Evolutionary conservation across 2,113 vertebrate species (phyloP).

Genomic region (Cryptomyrus ogoouensis): DNA sequence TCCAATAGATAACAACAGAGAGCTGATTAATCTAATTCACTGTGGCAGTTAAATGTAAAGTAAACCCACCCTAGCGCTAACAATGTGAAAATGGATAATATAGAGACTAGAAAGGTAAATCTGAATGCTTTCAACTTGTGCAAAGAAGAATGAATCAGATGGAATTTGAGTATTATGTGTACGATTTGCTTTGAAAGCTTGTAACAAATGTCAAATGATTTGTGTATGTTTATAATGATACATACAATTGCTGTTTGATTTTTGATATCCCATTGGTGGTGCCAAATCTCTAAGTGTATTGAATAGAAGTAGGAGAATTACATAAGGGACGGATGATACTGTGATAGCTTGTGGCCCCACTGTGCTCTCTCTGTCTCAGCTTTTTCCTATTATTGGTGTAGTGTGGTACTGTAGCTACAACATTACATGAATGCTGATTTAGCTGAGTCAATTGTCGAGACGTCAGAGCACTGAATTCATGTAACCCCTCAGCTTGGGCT

Average conservation of each 20-base stretch:
- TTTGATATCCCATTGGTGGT: constrained; percentile 12
- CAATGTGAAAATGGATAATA: not conserved
- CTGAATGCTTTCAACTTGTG: constrained; percentile 7
- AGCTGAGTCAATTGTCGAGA: not conserved
- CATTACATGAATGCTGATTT: not conserved
- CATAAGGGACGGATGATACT: not conserved
- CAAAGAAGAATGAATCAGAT: not conserved
- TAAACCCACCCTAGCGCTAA: not conserved
- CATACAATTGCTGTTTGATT: constrained; percentile 7
- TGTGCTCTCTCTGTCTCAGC: not conserved
- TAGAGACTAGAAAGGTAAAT: not conserved
- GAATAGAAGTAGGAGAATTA: not conserved
- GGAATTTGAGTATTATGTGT: not conserved
- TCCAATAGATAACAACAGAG: not conserved
- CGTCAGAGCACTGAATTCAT: not conserved
- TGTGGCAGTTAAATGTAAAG: not conserved
- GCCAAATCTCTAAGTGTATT: constrained; percentile 7
- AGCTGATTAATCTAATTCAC: not conserved
- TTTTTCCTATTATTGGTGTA: not conserved
- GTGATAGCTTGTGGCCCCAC: not conserved
- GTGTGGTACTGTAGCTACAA: not conserved
- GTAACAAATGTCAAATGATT: constrained; percentile 13
- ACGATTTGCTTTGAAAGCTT: not conserved
- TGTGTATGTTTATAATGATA: constrained; percentile 4
- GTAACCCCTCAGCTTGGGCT: not conserved